Conservation (phyloP, 2,797 vertebrate species). For the Manis crassicaudata region DNA sequence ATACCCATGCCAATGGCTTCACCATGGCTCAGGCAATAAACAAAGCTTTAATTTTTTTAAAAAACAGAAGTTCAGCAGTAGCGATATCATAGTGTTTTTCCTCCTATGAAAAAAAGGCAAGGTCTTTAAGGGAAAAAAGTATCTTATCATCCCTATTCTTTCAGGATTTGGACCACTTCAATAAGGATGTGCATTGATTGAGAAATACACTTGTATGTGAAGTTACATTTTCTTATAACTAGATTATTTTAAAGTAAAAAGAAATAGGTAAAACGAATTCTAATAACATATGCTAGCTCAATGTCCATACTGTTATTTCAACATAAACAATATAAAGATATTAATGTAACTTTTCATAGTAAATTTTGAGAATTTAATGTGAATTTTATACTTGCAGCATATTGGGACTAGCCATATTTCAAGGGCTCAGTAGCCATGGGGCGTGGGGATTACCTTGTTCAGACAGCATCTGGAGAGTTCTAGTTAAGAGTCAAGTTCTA, state of each 20-base stretch:
- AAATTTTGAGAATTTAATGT: neutral
- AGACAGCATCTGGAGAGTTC: neutral
- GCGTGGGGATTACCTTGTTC: neutral
- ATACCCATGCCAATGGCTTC: neutral
- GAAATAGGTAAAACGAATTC: neutral
- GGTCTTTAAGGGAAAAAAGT: neutral
- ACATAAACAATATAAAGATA: neutral
- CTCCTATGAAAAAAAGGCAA: neutral
- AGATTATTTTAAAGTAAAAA: neutral
- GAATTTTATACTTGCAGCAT: neutral
- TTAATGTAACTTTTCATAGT: neutral
- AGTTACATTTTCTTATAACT: neutral
- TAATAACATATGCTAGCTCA: neutral
- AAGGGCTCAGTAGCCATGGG: neutral
- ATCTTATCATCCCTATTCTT: neutral
- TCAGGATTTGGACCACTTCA: neutral
- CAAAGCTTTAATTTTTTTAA: neutral
- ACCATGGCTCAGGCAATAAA: neutral
- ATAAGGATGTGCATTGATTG: neutral
- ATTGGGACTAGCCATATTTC: neutral
- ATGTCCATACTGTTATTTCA: neutral
- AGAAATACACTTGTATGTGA: neutral
- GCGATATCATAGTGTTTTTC: neutral
- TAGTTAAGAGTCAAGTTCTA: neutral
- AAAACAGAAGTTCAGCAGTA: neutral